These are phyloP conservation scores for Arenicola marina DNA, from an alignment of 2,888 invertebrate genomes.

Conservation along the genomic window DNA sequence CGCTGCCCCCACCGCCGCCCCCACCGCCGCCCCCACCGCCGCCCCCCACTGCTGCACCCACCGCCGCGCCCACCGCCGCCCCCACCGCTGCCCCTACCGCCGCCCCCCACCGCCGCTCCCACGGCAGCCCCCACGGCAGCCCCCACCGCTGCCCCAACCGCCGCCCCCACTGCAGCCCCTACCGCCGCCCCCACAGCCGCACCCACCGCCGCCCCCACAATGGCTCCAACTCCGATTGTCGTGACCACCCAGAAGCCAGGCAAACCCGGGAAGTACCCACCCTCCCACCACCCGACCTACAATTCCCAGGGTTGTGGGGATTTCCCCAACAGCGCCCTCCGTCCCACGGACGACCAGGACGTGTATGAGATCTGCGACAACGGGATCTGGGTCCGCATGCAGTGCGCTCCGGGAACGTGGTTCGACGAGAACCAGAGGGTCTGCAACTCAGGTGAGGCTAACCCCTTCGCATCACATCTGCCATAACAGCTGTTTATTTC, in stretches of 20 bases:
- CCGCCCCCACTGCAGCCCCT: not conserved
- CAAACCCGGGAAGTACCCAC: not conserved
- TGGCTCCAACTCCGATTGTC: not conserved
- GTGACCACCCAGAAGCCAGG: not conserved
- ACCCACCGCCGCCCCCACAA: not conserved
- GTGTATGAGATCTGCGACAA: conserved; percentile 10
- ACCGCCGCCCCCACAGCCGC: not conserved
- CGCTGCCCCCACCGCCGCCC: not conserved
- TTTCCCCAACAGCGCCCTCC: not conserved
- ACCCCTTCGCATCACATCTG: too few species aligned
- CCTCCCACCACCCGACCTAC: not conserved
- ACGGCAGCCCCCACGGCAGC: not conserved
- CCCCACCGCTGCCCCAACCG: not conserved
- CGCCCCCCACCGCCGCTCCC: not conserved
- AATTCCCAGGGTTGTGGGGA: not conserved
- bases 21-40: not conserved
- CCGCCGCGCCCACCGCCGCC: not conserved
- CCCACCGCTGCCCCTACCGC: not conserved
- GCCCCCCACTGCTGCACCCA: not conserved
- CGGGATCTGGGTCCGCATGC: conserved; percentile 9
- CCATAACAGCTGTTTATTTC: too few species aligned
- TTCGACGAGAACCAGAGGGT: not conserved
- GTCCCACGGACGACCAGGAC: not conserved
- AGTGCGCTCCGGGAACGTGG: conserved; percentile 13
- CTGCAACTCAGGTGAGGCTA: conserved; percentile 3